Evolutionary conservation across 2,888 invertebrate species (phyloP).

Genomic region (Cantharis lateralis): DNA sequence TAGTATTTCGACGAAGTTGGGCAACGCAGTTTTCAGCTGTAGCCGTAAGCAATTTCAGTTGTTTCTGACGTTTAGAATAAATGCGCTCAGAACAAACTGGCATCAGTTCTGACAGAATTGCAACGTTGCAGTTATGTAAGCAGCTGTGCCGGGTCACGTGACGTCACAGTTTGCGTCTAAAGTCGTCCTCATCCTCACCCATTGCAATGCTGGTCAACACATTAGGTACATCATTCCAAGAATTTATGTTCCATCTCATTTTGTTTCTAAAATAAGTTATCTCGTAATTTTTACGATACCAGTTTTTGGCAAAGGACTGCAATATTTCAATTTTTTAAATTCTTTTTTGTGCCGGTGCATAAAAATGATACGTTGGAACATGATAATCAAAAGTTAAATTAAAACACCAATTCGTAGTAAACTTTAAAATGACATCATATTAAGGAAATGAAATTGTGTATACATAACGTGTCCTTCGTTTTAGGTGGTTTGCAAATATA

Average conservation of each 20-base stretch:
- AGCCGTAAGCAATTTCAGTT: not conserved
- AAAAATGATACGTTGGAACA: not conserved
- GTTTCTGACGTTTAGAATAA: not conserved
- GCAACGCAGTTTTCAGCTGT: not conserved
- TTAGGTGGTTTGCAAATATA: not conserved
- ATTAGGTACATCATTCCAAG: not conserved
- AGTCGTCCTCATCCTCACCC: constrained; percentile 19
- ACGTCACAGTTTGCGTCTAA: constrained; percentile 41
- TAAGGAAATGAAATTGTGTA: not conserved
- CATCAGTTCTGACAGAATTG: constrained; percentile 2
- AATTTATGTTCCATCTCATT: not conserved
- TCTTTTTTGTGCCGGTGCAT: not conserved
- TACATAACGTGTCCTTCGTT: not conserved
- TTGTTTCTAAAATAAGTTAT: not conserved
- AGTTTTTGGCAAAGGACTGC: not conserved
- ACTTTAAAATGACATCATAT: not conserved
- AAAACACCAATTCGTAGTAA: not conserved
- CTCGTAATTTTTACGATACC: not conserved
- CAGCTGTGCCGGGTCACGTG: constrained; percentile 50
- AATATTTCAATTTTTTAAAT: not conserved
- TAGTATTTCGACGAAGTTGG: not conserved
- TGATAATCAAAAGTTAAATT: not conserved
- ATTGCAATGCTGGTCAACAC: constrained; percentile 18
- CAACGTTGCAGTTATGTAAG: constrained; percentile 51
- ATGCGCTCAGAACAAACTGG: not conserved